Evolutionary conservation across 2,113 vertebrate species (phyloP).

Genomic region (Porphyrio hochstetteri): DNA sequence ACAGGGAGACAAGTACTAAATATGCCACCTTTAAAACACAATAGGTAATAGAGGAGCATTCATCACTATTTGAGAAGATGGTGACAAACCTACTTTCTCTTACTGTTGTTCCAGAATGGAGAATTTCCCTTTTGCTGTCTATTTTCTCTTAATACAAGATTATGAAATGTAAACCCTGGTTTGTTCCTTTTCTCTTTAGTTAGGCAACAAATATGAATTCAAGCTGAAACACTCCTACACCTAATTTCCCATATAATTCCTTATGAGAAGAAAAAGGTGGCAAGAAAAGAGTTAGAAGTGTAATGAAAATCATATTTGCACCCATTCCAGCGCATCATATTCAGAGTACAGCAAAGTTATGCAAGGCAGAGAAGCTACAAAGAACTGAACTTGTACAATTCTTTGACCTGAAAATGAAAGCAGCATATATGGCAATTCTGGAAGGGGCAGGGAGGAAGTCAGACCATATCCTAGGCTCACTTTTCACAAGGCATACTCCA

Average conservation of each 20-base stretch:
- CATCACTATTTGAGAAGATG: not conserved
- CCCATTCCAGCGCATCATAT: not conserved
- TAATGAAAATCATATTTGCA: not conserved
- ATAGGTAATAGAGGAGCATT: not conserved
- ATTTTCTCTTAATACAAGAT: not conserved
- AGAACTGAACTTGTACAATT: not conserved
- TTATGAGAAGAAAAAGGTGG: not conserved
- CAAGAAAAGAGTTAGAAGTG: not conserved
- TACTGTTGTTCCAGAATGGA: not conserved
- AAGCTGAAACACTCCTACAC: not conserved
- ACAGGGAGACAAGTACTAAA: not conserved
- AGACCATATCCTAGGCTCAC: not conserved
- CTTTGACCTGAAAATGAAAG: not conserved
- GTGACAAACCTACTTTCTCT: not conserved
- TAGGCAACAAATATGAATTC: not conserved
- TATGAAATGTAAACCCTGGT: not conserved
- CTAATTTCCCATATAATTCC: not conserved
- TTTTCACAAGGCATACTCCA: not conserved
- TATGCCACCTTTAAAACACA: not conserved
- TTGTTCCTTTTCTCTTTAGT: not conserved
- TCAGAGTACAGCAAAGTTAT: not conserved
- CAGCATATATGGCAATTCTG: no score
- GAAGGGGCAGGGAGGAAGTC: not conserved
- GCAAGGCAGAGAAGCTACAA: not conserved
- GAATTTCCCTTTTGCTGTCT: not conserved